Percentiles rank a stretch among this genome's conserved stretches.
phyloP scores from a whole-genome alignment of 2,113 vertebrate genomes.

The Psittacus erithacus region DNA sequence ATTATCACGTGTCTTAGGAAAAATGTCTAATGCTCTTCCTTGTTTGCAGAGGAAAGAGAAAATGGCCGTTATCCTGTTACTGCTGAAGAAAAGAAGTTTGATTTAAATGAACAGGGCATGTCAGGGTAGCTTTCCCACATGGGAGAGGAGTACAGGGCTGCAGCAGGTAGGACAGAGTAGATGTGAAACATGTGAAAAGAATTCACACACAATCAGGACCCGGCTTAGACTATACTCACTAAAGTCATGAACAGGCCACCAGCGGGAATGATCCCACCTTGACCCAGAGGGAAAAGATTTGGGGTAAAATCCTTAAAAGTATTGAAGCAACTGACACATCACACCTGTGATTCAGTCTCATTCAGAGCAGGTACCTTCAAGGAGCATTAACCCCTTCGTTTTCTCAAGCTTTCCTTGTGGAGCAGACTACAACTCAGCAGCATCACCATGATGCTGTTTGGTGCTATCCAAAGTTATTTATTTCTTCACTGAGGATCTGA shows the following conservation, averaged over 20 bases:
- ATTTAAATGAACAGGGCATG: neutral
- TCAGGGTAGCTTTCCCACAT: neutral
- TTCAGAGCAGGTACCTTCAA: neutral
- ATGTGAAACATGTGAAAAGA: neutral
- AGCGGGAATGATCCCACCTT: neutral
- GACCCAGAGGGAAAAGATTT: neutral
- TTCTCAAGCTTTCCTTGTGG: neutral
- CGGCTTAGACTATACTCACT: neutral
- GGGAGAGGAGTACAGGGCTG: neutral
- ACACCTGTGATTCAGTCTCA: neutral
- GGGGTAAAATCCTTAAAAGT: neutral
- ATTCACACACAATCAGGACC: neutral
- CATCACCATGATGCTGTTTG: fast-evolving
- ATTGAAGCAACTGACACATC: neutral
- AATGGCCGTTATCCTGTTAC: fast-evolving
- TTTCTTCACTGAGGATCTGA: neutral
- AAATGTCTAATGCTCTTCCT: neutral
- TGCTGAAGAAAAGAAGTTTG: neutral
- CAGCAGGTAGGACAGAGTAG: neutral
- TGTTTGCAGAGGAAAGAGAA: neutral
- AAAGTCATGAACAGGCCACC: neutral
- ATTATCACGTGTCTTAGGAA: neutral
- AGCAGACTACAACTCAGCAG: fast-evolving
- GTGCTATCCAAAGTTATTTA: neutral
- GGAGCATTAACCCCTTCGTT: neutral